Base-by-base conservation (phyloP, 2,797 vertebrate genomes). In the Gephyroberyx darwinii region DNA sequence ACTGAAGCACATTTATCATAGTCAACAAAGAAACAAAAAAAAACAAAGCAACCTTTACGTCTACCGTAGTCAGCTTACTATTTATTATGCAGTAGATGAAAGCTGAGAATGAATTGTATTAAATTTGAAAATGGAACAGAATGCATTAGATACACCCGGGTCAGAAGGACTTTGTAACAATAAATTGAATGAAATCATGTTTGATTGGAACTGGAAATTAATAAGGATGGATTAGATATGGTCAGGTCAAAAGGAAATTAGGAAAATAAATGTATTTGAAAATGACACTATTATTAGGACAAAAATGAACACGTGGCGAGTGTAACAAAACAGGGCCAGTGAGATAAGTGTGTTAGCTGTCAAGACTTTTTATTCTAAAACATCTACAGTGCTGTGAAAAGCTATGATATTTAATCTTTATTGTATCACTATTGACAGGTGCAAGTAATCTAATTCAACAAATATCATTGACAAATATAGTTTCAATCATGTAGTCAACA, bases 201-300 rank as follows among this genome's bases (percentile, higher is more conserved):
- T 80, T 2, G 13, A 69, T 37, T 60, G 26, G 47, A 79, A 8
- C 5, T 59, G 47, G 65, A 63, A 68, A 54, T 67, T 5, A 74
- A 78, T 55, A 1, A 0, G 66, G 62, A 71, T 79, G 52, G 63
- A 82, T 82, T 72, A 53, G 58, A 75, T 31, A 19, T 63, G 57
- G 61, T 85, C 58, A 16, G 76, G 71, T 81, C 30, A 55, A 78
- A 77, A 63, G 50, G 68, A 83, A 81, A 69, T 77, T 14, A 65
- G 61, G 43, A 74, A 74, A 81, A 67, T 17, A 37, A 65, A 81
- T 70, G 54, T 57, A 30, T 65, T 50, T 67, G 5, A 77, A 47
- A 77, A 69, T 56, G 74, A 74, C 7, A 20, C 16, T 22, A 72
- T 67, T 59, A 66, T 73, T 14, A 62, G 66, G 22, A 54, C 62